These are phyloP conservation scores for Chaetorhynchus papuensis DNA, from an alignment of 2,113 vertebrate species.

Conservation along the genomic window DNA sequence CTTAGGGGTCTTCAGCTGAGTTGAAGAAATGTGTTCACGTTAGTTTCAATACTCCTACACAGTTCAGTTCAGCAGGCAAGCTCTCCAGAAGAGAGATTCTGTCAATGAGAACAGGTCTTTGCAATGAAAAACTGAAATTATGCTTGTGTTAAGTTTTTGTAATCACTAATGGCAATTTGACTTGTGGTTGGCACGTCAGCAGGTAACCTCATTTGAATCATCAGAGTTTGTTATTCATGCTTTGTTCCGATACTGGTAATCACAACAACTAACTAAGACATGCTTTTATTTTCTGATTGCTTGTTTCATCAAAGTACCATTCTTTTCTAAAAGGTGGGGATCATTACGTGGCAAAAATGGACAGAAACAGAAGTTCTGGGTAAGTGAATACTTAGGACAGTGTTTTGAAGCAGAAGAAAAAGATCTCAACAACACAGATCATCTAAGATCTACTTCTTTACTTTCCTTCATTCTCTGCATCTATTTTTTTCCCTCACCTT, in stretches of 20 bases:
- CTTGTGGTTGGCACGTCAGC: neutral
- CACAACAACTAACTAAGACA: neutral
- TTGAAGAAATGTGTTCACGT: neutral
- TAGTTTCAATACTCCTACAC: neutral
- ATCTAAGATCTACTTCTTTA: neutral
- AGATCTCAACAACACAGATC: neutral
- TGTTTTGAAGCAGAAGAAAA: neutral
- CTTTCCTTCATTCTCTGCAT: neutral
- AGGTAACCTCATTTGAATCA: neutral
- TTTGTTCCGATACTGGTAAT: neutral
- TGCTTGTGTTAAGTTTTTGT: neutral
- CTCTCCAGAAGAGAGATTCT: neutral
- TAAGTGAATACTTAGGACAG: slow-evolving; percentile 33
- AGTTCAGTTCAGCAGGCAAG: neutral
- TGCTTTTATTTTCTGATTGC: neutral
- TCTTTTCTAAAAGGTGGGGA: slow-evolving; percentile 70
- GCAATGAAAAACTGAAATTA: neutral
- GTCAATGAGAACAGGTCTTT: neutral
- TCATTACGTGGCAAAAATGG: slow-evolving; percentile 41
- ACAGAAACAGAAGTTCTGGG: slow-evolving; percentile 74
- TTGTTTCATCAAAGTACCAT: neutral
- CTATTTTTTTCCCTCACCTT: neutral
- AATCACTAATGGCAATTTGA: neutral
- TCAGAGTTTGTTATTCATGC: neutral
- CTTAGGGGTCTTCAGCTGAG: neutral